Evolutionary conservation across 2,797 vertebrate species (phyloP), one percentile per base, ranked within the genome.

Genomic region (Ptychobarbus kaznakovi): DNA sequence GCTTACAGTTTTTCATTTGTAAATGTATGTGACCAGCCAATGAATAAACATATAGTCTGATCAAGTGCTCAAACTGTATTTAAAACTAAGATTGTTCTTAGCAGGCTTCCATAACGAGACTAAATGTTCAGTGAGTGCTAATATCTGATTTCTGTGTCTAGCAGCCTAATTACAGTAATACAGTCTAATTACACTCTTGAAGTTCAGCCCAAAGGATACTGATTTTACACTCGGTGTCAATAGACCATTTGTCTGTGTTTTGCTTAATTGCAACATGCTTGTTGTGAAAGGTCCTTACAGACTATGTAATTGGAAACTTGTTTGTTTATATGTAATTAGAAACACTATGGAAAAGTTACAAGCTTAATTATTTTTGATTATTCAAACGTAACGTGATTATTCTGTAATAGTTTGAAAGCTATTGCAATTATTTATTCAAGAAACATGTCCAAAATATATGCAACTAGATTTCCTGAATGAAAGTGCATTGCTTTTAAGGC

Each of bases 261-360:
- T 35, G 63, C 15, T 66, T 66, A 66, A 66, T 66, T 66, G 63
- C 63, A 66, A 18, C 63, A 7, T 66, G 63, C 63, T 66, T 35
- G 63, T 16, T 9, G 32, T 66, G 28, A 66, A 66, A 66, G 7
- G 63, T 35, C 6, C 63, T 66, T 66, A 35, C 63, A 32, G 6
- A 65, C 15, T 35, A 35, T 66, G 28, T 35, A 18, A 66, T 35
- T 61, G 58, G n/a, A 25, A 6, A 51, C 1, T 2, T 61, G 10
- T 58, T 58, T 58, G 22, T 58, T 10, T 56, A 58, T n/a, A 58
- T n/a, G 22, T 9, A 65, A 65, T 65, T 65, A 35, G 28, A 66
- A 66, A 18, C 28, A 16, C 63, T 8, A 65, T 16, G 28, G 63
- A 32, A 6, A 65, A 16, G 28, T 32, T 65, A 32, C 63, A 65